Base-by-base conservation (phyloP, 2,888 invertebrate species). In the Lymantria dispar region DNA sequence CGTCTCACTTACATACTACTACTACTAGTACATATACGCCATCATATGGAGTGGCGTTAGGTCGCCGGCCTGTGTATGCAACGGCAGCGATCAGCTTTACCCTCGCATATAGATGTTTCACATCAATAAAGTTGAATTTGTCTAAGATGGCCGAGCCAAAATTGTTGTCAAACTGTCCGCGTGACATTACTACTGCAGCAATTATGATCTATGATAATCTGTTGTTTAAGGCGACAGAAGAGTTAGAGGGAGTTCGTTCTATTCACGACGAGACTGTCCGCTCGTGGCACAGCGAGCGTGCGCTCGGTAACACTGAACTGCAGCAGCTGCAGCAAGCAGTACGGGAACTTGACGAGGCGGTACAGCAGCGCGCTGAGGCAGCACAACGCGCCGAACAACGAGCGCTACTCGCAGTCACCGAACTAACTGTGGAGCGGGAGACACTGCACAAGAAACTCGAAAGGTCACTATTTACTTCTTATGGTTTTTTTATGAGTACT, bases 241-340 rank as follows among this genome's bases (percentile, higher is more conserved):
- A 91, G 64, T 58, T 92, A 56, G 92, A 93, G 58, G 87, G 88
- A 47, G 88, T 91, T 11, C 84, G 87, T 0, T 90, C 92, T 0
- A 70, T 94, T 40, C 90, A 91, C 77, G 88, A 90, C 68, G 91
- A 92, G 76, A 90, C 91, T 7, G 76, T 90, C 2, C 74, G 82
- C n/a, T 50, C 77, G 53, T 88, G 88, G 87, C 81, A 77, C 38
- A 51, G 68, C 31, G 79, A 78, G 60, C 80, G 87, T 12, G 71
- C 64, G 2, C 67, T 57, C 40, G 47, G 62, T 39, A 58, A 50
- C 10, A 52, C 47, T 29, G 68, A 65, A 51, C 64, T 80, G 47
- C 58, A 50, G 0, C 61, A 50, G 54, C 74, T 83, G 49, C 64
- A 60, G 43, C 64, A 29, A 3, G 68, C 61, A 7, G 70, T 79